Evolutionary conservation across 2,888 invertebrate species (phyloP), one percentile per base, ranked within the genome.

Genomic region (Bombylius discolor): DNA sequence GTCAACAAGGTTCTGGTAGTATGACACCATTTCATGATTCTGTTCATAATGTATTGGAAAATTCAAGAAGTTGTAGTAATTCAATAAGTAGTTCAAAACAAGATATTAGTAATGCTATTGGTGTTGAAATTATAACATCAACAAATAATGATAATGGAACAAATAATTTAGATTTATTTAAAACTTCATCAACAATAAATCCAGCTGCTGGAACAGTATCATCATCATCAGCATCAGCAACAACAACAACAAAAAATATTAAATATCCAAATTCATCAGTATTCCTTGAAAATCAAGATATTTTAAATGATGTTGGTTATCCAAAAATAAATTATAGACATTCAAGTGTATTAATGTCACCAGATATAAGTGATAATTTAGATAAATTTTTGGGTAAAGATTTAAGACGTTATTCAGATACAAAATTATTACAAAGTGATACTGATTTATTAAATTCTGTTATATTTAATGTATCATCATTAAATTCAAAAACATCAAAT

Each of bases 1-100:
- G 73, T 58, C 71, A 70, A 39, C 74, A 73, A 59, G 73, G 74
- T n/a, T 73, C 73, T 32, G 73, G 73, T 58, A 73, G 73, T 59
- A 72, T 73, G 73, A 73, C 74, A 54, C 73, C 73, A 54, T 74
- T 74, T 61, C 73, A 73, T 57, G 74, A 73, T 62, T 73, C 73
- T 55, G 69, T 72, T 59, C 74, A 74, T 62, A 74, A 74, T 62
- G 72, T 72, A 48, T 67, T 72, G 52, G 72, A 73, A 63, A 71
- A 71, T 55, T 72, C 72, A 47, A 65, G 68, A 57, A 68, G 68
- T 56, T 70, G 71, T 50, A 70, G 70, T 59, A 71, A 70, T 56
- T 73, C 73, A n/a, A 68, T 68, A 33, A 70, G 68, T 57, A 70
- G 71, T 49, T 73, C 73, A 8, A 67, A 69, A 5, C 72, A 72